Evolutionary conservation across 2,888 invertebrate species (phyloP).

Genomic region (Augochlorella aurata): DNA sequence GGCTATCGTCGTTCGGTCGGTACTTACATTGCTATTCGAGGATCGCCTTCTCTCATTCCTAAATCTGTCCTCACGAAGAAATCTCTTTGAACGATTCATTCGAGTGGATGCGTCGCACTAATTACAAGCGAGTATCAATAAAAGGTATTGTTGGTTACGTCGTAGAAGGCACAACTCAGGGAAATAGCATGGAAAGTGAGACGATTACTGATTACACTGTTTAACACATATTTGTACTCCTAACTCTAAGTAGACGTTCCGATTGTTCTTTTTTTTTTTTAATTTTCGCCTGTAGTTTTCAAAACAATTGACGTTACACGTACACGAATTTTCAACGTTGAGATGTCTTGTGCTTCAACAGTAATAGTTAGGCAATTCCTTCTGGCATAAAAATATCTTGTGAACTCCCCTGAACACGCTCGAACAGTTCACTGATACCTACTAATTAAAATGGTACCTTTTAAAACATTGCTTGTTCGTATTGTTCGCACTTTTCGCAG

Average conservation of each 20-base stretch:
- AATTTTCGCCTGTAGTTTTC: background rate
- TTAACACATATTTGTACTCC: background rate
- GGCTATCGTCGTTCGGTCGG: background rate
- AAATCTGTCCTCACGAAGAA: background rate
- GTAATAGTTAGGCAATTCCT: background rate
- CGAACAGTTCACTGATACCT: background rate
- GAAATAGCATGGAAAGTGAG: slow-evolving; percentile 25
- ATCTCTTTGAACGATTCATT: background rate
- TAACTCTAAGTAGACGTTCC: background rate
- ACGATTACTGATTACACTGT: background rate
- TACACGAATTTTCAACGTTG: background rate
- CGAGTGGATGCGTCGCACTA: slow-evolving; percentile 35
- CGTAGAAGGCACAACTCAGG: background rate
- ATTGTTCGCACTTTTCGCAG: too few relatives aligned
- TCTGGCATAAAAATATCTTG: background rate
- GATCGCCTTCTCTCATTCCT: background rate
- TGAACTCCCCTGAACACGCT: background rate
- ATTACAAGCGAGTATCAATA: background rate
- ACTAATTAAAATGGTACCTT: background rate
- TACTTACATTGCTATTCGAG: background rate
- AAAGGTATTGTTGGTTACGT: background rate
- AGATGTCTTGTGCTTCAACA: background rate
- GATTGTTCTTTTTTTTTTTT: background rate
- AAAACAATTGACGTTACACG: too few relatives aligned
- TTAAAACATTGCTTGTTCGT: background rate